phyloP scores from a whole-genome alignment of 2,888 invertebrate genomes.

The Melipona bicolor region DNA sequence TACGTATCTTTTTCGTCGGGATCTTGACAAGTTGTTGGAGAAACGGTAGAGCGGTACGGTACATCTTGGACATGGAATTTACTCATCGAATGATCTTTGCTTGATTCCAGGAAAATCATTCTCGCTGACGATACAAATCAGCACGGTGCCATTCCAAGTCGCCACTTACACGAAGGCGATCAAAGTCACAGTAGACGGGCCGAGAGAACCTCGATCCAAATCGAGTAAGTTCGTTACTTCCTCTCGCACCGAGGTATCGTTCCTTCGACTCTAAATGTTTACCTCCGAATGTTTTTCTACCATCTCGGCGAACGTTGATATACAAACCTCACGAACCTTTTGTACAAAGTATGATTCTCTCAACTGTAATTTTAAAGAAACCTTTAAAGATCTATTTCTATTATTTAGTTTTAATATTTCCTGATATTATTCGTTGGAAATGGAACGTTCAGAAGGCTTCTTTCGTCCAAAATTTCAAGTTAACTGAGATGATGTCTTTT shows the following conservation, averaged over 20 bases:
- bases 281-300: neutral
- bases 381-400: neutral
- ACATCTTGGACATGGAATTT: no score
- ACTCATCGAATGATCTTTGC: conserved; percentile 30
- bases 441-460: neutral
- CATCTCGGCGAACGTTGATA: neutral
- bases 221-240: conserved; percentile 91
- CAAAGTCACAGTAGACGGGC: conserved; percentile 99
- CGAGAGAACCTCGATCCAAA: conserved; percentile 98
- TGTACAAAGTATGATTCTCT: no score
- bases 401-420: neutral
- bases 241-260: neutral
- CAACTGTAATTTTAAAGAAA: no score
- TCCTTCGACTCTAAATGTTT: neutral
- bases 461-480: no score
- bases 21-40: no score
- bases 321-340: no score
- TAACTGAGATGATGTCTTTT: neutral
- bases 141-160: conserved; percentile 92
- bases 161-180: conserved; percentile 98
- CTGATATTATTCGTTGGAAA: no score
- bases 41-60: no score
- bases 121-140: conserved; percentile 96
- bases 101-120: conserved; percentile 92
- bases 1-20: no score